These are phyloP conservation scores for Heliconius melpomene DNA, from an alignment of 1,140 invertebrate species.

Conservation along the genomic window DNA sequence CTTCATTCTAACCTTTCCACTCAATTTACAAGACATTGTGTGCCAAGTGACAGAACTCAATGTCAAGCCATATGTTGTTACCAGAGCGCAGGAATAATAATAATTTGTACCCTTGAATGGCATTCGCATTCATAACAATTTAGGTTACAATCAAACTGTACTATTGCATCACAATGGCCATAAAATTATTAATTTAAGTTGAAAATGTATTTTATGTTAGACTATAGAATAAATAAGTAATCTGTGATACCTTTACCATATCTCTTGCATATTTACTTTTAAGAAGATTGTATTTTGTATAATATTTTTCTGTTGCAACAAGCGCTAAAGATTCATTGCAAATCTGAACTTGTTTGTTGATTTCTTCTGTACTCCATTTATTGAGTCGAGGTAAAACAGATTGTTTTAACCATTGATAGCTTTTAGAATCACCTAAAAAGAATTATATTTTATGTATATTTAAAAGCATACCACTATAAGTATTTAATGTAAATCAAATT, in stretches of 20 bases:
- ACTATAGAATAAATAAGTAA: neutral
- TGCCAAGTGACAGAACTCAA: too few relatives aligned
- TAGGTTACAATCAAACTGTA: too few relatives aligned
- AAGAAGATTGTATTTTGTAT: conserved; percentile 86
- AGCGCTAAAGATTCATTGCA: conserved; percentile 85
- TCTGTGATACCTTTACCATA: conserved; percentile 82
- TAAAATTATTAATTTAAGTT: too few relatives aligned
- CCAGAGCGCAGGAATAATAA: too few relatives aligned
- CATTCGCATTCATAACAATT: too few relatives aligned
- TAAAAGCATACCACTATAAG: neutral
- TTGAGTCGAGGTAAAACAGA: conserved; percentile 84
- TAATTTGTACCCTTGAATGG: too few relatives aligned
- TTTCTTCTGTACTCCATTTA: conserved; percentile 83
- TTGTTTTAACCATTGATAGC: conserved; percentile 81
- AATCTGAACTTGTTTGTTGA: conserved; percentile 48
- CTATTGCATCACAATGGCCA: too few relatives aligned
- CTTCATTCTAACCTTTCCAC: too few relatives aligned
- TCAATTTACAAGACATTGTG: too few relatives aligned
- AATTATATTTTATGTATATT: neutral
- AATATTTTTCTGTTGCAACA: conserved; percentile 87
- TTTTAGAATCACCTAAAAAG: conserved; percentile 33
- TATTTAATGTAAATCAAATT: conserved; percentile 18
- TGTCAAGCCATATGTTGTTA: too few relatives aligned
- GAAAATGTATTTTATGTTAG: too few relatives aligned
- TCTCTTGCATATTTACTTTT: conserved; percentile 90